phyloP scores from a whole-genome alignment of 2,113 vertebrate genomes.

The Sander vitreus region DNA sequence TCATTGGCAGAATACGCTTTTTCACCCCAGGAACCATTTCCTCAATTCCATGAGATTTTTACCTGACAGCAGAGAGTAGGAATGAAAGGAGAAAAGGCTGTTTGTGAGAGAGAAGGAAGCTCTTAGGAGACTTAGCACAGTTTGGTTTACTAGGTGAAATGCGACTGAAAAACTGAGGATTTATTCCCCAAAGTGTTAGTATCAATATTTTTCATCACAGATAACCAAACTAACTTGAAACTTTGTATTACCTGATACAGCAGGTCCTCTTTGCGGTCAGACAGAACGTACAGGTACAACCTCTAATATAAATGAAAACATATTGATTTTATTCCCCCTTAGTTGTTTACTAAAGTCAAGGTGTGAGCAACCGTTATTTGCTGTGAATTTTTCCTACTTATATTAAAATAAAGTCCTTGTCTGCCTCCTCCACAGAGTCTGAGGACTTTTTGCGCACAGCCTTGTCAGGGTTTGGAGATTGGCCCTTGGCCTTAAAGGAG shows the following conservation, averaged over 20 bases:
- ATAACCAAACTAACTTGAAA: slow-evolving; percentile 31
- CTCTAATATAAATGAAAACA: slow-evolving; percentile 41
- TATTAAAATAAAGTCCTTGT: slow-evolving; percentile 95
- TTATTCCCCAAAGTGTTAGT: background rate
- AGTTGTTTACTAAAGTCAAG: slow-evolving; percentile 21
- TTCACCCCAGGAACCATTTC: background rate
- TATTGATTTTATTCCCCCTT: slow-evolving; percentile 14
- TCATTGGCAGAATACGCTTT: background rate
- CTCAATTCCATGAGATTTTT: slow-evolving; percentile 14
- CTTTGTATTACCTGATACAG: slow-evolving; percentile 26
- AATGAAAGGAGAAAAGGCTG: slow-evolving; percentile 7
- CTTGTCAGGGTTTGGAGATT: slow-evolving; percentile 77
- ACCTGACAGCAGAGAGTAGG: slow-evolving; percentile 28
- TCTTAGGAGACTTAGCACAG: slow-evolving; percentile 56
- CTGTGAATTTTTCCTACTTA: slow-evolving; percentile 61
- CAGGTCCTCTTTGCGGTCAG: slow-evolving; percentile 27
- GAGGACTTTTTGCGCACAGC: slow-evolving; percentile 88
- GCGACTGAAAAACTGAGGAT: background rate
- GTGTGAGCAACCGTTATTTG: slow-evolving; percentile 12
- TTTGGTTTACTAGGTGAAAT: slow-evolving; percentile 61
- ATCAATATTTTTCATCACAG: background rate
- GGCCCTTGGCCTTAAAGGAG: slow-evolving; percentile 82
- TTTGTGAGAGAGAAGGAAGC: slow-evolving; percentile 59
- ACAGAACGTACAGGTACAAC: slow-evolving; percentile 33
- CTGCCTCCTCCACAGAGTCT: slow-evolving; percentile 90